Conservation (phyloP, 1,140 invertebrate species). For the Leptopilina boulardi region DNA sequence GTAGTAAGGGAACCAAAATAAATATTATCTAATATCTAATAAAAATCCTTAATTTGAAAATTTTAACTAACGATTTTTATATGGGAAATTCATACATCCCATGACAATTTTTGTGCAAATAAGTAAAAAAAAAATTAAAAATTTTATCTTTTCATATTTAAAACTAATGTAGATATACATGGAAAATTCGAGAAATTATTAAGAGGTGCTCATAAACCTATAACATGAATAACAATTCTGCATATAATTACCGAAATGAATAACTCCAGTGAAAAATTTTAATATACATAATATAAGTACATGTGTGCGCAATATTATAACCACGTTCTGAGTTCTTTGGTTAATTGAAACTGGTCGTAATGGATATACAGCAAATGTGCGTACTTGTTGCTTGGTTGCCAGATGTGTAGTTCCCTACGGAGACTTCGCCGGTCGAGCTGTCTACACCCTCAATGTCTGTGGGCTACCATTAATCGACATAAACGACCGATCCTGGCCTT, state of each 20-base stretch:
- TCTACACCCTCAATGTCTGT: conserved; percentile 56
- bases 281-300: neutral
- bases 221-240: neutral
- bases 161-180: no score
- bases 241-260: no score
- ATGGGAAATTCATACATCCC: no score
- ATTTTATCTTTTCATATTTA: no score
- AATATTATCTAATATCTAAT: no score
- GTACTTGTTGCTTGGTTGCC: conserved; percentile 65
- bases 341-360: conserved; percentile 38
- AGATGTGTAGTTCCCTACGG: conserved; percentile 62
- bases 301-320: neutral
- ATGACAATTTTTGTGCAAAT: no score
- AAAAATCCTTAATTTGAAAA: no score
- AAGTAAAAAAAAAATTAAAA: no score
- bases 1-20: no score
- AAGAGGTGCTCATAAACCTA: no score
- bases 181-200: no score
- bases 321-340: conserved; percentile 27
- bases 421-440: conserved; percentile 52
- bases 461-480: conserved; percentile 62
- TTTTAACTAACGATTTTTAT: no score
- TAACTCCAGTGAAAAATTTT: neutral
- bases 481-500: conserved; percentile 52
- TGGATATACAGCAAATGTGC: conserved; percentile 58